phyloP scores from a whole-genome alignment of 2,113 vertebrate genomes.

The Corythaeola cristata region DNA sequence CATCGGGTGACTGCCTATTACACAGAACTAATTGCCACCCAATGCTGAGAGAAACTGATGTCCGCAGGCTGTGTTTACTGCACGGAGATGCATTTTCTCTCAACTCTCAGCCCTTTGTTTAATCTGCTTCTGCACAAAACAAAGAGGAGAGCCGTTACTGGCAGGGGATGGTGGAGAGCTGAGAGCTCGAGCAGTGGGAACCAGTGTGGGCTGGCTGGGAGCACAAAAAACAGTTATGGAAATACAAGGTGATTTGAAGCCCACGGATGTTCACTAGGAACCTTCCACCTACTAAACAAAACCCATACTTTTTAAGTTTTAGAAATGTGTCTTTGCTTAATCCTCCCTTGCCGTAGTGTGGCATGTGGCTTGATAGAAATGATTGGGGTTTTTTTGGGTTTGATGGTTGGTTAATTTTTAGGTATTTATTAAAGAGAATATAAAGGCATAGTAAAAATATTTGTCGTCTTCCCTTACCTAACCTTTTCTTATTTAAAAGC shows the following conservation, averaged over 20 bases:
- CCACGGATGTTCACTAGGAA: background rate
- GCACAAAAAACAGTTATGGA: fast-evolving
- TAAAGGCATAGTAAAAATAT: background rate
- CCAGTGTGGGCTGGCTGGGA: fast-evolving
- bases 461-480: background rate
- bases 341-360: background rate
- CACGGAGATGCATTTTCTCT: background rate
- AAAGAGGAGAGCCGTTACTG: background rate
- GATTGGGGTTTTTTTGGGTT: background rate
- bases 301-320: background rate
- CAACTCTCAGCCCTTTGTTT: background rate
- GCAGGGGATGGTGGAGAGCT: background rate
- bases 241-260: background rate
- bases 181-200: background rate
- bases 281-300: background rate
- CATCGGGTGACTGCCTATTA: background rate
- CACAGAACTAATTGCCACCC: slow-evolving; percentile 14
- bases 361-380: background rate
- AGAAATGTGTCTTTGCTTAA: background rate
- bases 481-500: background rate
- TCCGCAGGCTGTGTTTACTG: background rate
- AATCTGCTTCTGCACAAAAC: background rate
- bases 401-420: background rate
- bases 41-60: background rate
- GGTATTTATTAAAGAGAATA: background rate